Evolutionary conservation across 2,797 vertebrate species (phyloP).

Genomic region (Tachyglossus aculeatus): DNA sequence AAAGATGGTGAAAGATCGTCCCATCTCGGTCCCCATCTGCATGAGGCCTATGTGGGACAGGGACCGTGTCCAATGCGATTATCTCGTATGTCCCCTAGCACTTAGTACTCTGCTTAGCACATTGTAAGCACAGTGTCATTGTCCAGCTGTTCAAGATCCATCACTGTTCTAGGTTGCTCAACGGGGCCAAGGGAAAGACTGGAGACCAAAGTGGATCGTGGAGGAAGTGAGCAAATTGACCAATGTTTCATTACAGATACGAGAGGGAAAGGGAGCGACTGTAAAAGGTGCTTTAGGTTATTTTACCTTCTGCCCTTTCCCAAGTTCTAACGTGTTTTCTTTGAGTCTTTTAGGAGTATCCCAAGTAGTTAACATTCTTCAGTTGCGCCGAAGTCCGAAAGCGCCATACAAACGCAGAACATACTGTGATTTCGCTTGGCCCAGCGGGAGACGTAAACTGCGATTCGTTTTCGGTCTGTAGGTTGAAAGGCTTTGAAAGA

Average conservation of each 20-base stretch:
- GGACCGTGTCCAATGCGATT: no score
- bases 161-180: no score
- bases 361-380: conserved; percentile 19
- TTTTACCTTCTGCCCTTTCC: not conserved
- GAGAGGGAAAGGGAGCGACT: not conserved
- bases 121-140: no score
- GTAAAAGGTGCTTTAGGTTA: not conserved
- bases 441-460: conserved; percentile 33
- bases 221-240: not conserved
- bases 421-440: conserved; percentile 15
- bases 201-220: not conserved
- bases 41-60: no score
- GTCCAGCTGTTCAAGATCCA: no score
- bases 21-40: no score
- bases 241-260: not conserved
- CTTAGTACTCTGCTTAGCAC: no score
- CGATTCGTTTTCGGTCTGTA: conserved; percentile 42
- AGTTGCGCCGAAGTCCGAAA: conserved; percentile 24
- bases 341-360: not conserved
- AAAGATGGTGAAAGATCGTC: no score
- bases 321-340: conserved; percentile 4
- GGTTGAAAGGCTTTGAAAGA: conserved; percentile 44
- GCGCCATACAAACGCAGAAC: conserved; percentile 8
- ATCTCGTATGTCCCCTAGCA: no score
- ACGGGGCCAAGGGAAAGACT: no score